Evolutionary conservation across 1,140 invertebrate species (phyloP), one percentile per base, ranked within the genome.

Genomic region (Apis mellifera): DNA sequence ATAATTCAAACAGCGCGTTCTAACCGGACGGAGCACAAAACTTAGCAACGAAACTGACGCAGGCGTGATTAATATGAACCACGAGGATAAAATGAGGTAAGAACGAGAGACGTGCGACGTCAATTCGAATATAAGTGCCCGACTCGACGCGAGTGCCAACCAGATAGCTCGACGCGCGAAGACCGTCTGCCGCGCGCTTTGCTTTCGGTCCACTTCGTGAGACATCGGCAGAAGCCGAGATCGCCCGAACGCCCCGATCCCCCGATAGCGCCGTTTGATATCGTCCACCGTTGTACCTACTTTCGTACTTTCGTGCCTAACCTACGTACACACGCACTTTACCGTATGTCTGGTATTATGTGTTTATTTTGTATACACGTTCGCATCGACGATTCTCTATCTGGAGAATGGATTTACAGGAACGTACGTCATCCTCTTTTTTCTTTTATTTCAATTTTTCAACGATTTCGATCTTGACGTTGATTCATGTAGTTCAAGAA

Each of bases 171-270:
- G 91, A 85, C 91, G 90, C 90, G 90, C 89, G 84, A 91, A 90
- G 87, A 92, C 90, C 89, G 90, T 92, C 91, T 92, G 91, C 72
- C 91, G 91, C 90, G 90, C 86, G 85, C 84, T 89, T 90, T 88
- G 84, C 90, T 89, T 90, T 92, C 89, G 82, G 87, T 60, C 23
- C 62, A 65, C 77, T 91, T 92, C 91, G 91, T 87, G 86, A 73
- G 83, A 85, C 78, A 64, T 92, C 91, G 91, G 75, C 72, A 8
- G 8, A 8, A 65, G 64, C 89, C 90, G 90, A 89, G 84, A 71
- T 75, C 84, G 54, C 69, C 90, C 91, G 90, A 91, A 72, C 84
- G 68, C 77, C 42, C 73, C 75, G 81, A 77, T 78, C 76, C 76
- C 84, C 75, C 54, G 75, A 77, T 78, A 82, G 73, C 70, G 65